Percentiles rank a stretch among this genome's conserved stretches.
phyloP scores from a whole-genome alignment of 2,888 invertebrate species.

The Drosophila subsilvestris region DNA sequence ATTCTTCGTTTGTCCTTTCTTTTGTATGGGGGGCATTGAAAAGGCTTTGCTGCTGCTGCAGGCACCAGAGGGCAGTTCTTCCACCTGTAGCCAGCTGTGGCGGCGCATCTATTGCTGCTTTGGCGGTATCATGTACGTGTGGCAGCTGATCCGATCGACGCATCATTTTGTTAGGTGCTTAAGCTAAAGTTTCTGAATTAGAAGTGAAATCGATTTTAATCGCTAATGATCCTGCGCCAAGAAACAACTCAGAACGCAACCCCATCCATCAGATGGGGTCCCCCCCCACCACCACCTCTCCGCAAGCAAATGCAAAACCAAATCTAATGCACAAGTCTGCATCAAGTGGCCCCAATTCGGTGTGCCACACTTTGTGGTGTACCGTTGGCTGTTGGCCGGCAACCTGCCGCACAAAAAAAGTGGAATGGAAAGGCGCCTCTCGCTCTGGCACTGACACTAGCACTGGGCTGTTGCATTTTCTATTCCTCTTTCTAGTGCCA shows the following conservation, averaged over 20 bases:
- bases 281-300: no score
- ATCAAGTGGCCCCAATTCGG: constrained; percentile 33
- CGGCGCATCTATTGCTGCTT: no score
- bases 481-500: constrained; percentile 1
- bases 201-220: constrained; percentile 41
- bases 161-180: no score
- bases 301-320: constrained; percentile 3
- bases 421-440: constrained; percentile 71
- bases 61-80: no score
- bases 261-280: not conserved
- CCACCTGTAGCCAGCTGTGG: no score
- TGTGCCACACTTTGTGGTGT: constrained; percentile 40
- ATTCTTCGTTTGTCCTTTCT: constrained; percentile 40
- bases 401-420: constrained; percentile 66
- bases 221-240: constrained; percentile 20
- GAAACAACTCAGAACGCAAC: constrained; percentile 17
- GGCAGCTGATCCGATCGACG: not conserved
- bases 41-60: not conserved
- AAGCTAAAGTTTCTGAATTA: constrained; percentile 5
- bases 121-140: no score
- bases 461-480: not conserved
- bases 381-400: constrained; percentile 53
- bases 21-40: not conserved
- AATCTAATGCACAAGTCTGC: constrained; percentile 1
- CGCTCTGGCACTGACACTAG: constrained; percentile 7